A percentile compares a stretch with the other conserved stretches of the same genome.
These are phyloP conservation scores for Pithecia hirsuta DNA, from an alignment of 2,797 vertebrate species.

Conservation along the genomic window DNA sequence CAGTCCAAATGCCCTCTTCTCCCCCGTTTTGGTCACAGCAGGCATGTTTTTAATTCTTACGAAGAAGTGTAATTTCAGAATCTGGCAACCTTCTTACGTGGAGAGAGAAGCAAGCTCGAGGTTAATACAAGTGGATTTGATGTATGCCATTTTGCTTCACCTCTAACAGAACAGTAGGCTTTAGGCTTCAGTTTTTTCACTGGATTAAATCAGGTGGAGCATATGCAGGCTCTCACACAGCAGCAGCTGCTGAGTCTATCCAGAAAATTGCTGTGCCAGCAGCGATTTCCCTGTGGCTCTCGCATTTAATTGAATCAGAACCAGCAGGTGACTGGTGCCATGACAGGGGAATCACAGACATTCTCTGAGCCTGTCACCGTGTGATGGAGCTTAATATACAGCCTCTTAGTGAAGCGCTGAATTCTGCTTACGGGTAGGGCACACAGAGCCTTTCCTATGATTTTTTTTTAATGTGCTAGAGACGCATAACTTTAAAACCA, in stretches of 20 bases:
- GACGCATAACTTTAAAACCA: not conserved
- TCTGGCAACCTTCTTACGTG: not conserved
- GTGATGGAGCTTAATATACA: constrained; percentile 46
- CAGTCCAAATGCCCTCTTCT: not conserved
- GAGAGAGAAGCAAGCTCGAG: constrained; percentile 56
- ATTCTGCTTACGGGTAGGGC: not conserved
- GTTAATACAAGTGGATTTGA: constrained; percentile 63
- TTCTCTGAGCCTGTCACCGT: constrained; percentile 65
- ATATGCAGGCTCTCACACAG: constrained; percentile 54
- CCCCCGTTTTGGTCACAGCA: not conserved
- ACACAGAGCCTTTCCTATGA: not conserved
- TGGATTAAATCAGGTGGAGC: constrained; percentile 79
- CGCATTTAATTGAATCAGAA: constrained; percentile 83
- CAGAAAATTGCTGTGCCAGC: constrained; percentile 74
- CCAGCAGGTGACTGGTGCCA: constrained; percentile 82
- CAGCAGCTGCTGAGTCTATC: constrained; percentile 74
- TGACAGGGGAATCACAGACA: constrained; percentile 68
- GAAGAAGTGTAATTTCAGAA: not conserved
- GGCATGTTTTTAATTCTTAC: not conserved
- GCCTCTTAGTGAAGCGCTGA: not conserved
- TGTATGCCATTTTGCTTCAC: constrained; percentile 68
- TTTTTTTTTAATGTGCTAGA: not conserved
- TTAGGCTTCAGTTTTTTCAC: constrained; percentile 71
- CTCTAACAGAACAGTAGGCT: constrained; percentile 69
- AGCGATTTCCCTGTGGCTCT: constrained; percentile 78